Conservation (phyloP, 2,797 vertebrate species). For the Rhincodon typus region DNA sequence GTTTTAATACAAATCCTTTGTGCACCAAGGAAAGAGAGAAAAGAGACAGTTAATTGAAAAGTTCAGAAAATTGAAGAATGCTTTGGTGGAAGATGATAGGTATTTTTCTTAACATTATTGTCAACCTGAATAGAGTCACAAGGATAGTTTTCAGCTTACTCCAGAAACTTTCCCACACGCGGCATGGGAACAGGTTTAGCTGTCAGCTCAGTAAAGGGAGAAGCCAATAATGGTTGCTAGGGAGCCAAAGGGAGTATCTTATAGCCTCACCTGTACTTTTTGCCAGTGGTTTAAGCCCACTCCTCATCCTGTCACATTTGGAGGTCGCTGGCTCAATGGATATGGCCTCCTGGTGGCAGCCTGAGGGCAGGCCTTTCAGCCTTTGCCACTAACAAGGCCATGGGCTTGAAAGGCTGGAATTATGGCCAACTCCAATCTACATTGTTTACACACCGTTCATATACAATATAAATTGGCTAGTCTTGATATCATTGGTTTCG, state of each 20-base stretch:
- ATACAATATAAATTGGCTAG: neutral
- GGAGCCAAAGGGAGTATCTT: neutral
- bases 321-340: neutral
- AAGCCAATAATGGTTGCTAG: neutral
- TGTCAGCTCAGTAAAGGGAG: neutral
- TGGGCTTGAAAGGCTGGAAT: neutral
- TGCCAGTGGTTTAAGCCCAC: neutral
- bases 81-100: neutral
- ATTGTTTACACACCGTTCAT: neutral
- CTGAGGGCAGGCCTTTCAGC: no score
- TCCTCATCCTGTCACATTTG: no score
- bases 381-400: neutral
- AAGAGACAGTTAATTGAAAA: neutral
- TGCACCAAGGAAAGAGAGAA: neutral
- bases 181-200: neutral
- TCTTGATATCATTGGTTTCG: neutral
- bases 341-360: neutral
- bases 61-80: neutral
- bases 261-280: neutral
- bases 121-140: neutral
- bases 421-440: neutral
- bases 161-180: neutral
- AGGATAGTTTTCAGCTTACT: neutral
- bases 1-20: neutral
- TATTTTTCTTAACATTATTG: neutral